Percentiles rank a stretch among this genome's conserved stretches.
Evolutionary conservation across 2,113 vertebrate species (phyloP).

Genomic region (Pachypanchax playfairii): DNA sequence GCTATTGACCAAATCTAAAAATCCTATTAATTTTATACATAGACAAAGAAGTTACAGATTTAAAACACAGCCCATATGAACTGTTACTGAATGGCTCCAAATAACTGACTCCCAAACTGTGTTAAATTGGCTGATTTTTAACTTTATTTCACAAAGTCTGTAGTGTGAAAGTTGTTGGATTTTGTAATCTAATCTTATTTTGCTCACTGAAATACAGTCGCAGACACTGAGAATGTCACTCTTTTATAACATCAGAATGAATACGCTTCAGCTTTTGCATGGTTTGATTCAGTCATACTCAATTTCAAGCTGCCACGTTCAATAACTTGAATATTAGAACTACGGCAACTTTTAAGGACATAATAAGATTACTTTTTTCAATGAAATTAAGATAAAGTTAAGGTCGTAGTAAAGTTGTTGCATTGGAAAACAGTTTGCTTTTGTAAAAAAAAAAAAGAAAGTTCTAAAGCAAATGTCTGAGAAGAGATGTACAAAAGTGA

Average conservation of each 20-base stretch:
- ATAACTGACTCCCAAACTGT: conserved; percentile 15
- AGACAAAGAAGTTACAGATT: conserved; percentile 12
- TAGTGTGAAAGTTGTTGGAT: not conserved
- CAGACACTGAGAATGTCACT: not conserved
- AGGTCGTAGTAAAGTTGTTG: too few species aligned
- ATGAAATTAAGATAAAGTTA: too few species aligned
- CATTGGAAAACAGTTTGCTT: too few species aligned
- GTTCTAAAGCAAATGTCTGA: too few species aligned
- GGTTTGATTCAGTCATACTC: not conserved
- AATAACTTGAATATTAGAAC: conserved; percentile 1
- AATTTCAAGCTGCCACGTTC: not conserved
- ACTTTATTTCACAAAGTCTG: conserved; percentile 10
- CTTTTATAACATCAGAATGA: not conserved
- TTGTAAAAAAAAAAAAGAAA: too few species aligned
- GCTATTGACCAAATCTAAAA: conserved; percentile 31
- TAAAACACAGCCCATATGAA: too few species aligned
- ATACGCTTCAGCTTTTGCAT: conserved; percentile 3
- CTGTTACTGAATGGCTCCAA: conserved; percentile 11
- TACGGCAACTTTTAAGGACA: not conserved
- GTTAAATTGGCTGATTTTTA: conserved; percentile 11
- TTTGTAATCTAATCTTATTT: conserved; percentile 10
- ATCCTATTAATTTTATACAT: conserved; percentile 27
- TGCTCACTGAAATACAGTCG: not conserved
- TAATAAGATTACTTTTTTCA: not conserved
- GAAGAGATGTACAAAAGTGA: not conserved